A percentile compares a stretch with the other conserved stretches of the same genome.
Conservation (phyloP, 2,797 vertebrate genomes). For the Amblyopsis hoosieri region DNA sequence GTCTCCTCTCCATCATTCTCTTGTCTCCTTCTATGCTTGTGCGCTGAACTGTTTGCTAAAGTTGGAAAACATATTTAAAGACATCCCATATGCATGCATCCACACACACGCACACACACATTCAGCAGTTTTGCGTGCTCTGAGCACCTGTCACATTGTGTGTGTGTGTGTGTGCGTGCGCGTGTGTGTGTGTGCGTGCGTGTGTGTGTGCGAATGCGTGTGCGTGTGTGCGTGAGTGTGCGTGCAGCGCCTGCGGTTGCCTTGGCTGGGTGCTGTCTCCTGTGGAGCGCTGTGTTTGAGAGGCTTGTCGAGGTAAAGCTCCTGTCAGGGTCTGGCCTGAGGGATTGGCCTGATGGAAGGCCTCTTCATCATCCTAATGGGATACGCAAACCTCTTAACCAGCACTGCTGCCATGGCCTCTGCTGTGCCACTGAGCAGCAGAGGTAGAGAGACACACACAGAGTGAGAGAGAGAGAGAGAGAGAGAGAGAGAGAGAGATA, state of each 20-base stretch:
- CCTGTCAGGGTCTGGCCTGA: conserved; percentile 75
- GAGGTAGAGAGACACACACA: no score
- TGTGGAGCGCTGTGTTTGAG: conserved; percentile 71
- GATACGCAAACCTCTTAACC: conserved; percentile 80
- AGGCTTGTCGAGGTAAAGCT: conserved; percentile 81
- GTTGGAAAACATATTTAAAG: no score
- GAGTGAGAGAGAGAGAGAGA: conserved; percentile 31
- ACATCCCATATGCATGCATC: no score
- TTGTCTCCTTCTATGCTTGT: background rate
- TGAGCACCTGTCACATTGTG: conserved; percentile 2
- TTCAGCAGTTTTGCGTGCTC: conserved; percentile 10
- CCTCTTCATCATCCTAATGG: conserved; percentile 85
- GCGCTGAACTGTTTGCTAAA: conserved; percentile 15
- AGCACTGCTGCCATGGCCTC: conserved; percentile 65
- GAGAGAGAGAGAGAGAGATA: conserved; percentile 27
- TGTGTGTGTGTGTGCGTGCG: background rate
- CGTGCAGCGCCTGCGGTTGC: conserved; percentile 56
- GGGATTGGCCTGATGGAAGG: conserved; percentile 80
- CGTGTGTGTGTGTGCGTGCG: conserved; percentile 43
- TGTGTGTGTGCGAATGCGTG: conserved; percentile 54
- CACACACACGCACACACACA: no score
- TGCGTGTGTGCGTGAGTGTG: conserved; percentile 50
- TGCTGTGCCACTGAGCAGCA: conserved; percentile 17
- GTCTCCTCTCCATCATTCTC: background rate
- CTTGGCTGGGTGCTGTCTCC: conserved; percentile 67